Evolutionary conservation across 2,113 vertebrate genomes (phyloP).

Genomic region (Trogon surrucura): DNA sequence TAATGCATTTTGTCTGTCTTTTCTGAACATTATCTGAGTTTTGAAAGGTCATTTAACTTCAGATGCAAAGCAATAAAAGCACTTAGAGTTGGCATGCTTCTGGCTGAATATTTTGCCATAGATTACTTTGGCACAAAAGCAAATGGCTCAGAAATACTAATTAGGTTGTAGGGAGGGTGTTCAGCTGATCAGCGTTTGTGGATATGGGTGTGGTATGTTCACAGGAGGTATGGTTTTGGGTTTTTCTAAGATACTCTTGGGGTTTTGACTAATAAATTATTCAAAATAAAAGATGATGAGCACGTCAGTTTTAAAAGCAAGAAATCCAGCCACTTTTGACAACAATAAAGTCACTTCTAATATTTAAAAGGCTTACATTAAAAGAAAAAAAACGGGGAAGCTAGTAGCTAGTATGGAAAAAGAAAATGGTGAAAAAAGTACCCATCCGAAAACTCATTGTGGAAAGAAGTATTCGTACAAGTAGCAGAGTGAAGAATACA

Average conservation of each 20-base stretch:
- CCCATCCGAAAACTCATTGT: not conserved
- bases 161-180: not conserved
- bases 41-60: not conserved
- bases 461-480: not conserved
- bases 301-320: not conserved
- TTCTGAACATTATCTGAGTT: not conserved
- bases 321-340: not conserved
- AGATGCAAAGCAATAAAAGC: not conserved
- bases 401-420: not conserved
- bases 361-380: not conserved
- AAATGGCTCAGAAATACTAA: not conserved
- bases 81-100: not conserved
- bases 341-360: not conserved
- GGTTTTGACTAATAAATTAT: not conserved
- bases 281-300: not conserved
- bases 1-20: not conserved
- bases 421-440: not conserved
- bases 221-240: not conserved
- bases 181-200: not conserved
- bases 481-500: not conserved
- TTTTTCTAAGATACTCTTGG: not conserved
- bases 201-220: not conserved
- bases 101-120: not conserved
- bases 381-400: not conserved
- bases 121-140: not conserved